Evolutionary conservation across 1,140 invertebrate genomes (phyloP), one percentile per base, ranked within the genome.

Genomic region (Bemisia tabaci): DNA sequence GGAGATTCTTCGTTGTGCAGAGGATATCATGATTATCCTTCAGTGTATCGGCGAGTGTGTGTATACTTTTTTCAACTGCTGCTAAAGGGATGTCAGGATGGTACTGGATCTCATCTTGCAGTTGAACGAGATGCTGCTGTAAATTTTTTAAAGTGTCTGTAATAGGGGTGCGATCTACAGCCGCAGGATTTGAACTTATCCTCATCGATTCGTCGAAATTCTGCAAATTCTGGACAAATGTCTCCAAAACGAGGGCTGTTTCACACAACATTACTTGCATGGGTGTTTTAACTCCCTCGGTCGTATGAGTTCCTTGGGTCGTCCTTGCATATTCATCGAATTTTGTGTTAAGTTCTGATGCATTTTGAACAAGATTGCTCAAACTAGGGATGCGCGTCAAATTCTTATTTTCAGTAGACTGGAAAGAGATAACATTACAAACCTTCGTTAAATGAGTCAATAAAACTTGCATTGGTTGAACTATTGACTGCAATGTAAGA

Each of bases 401-500:
- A 59, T 22, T 65, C 60, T 64, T 65, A 61, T 65, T 60, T 22
- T 59, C 22, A 23, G 33, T 61, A 62, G 65, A 39, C 26, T 67
- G 48, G 27, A 48, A 48, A 48, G 33, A 48, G 22, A 63, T 63
- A 23, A 63, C 22, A 22, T 60, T 64, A 59, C 65, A 39, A 17
- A 67, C 60, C 59, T 66, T 65, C 2, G 65, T 12, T 25, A 72
- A 68, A 25, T 69, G 70, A 26, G 59, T 68, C 26, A 67, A 66
- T 17, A 72, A 48, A 58, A 64, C 26, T 66, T 72, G 67, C 63
- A 73, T 65, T 22, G 72, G 72, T 26, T 71, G 69, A 1, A 72
- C 63, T 27, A 73, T 58, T 0, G 70, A 71, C 60, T 73, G 68
- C 24, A 73, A 60, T 1, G 69, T 71, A 12, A 67, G 63, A 59